A percentile compares a stretch with the other conserved stretches of the same genome.
Evolutionary conservation across 2,888 invertebrate species (phyloP).

Genomic region (Acronicta leporina): DNA sequence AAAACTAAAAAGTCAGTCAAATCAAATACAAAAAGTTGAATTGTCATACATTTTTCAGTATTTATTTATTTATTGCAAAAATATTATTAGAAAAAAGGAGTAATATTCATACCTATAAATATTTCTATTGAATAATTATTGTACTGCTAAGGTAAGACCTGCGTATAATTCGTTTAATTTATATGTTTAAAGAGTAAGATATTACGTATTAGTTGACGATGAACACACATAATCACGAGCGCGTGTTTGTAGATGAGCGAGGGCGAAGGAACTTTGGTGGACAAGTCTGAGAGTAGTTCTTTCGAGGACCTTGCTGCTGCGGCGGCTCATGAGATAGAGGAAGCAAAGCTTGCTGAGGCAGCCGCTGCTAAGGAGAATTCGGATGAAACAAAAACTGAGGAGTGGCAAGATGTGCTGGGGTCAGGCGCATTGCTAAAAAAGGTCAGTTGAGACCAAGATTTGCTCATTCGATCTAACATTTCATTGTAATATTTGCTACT

Average conservation of each 20-base stretch:
- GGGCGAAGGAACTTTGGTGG: conserved; percentile 81
- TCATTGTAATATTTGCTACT: not conserved
- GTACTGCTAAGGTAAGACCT: conserved; percentile 58
- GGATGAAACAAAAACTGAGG: conserved; percentile 77
- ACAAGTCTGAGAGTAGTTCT: conserved; percentile 91
- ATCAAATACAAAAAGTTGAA: conserved; percentile 75
- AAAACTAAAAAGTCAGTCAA: too few species aligned
- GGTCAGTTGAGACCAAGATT: conserved; percentile 62
- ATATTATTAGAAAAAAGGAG: too few species aligned
- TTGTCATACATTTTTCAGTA: conserved; percentile 66
- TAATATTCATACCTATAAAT: conserved; percentile 53
- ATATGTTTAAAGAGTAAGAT: conserved; percentile 37
- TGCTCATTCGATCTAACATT: conserved; percentile 5
- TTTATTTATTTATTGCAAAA: too few species aligned
- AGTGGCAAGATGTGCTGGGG: conserved; percentile 94
- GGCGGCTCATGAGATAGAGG: conserved; percentile 88
- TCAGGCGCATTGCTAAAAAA: conserved; percentile 92
- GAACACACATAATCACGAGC: conserved; percentile 62
- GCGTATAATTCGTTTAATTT: conserved; percentile 11
- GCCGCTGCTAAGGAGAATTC: conserved; percentile 73
- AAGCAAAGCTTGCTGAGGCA: conserved; percentile 81
- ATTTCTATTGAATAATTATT: conserved; percentile 17
- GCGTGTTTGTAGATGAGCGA: conserved; percentile 82
- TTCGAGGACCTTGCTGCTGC: conserved; percentile 90
- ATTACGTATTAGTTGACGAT: conserved; percentile 68